Evolutionary conservation across 2,797 vertebrate species (phyloP).

Genomic region (Silurus aristotelis): DNA sequence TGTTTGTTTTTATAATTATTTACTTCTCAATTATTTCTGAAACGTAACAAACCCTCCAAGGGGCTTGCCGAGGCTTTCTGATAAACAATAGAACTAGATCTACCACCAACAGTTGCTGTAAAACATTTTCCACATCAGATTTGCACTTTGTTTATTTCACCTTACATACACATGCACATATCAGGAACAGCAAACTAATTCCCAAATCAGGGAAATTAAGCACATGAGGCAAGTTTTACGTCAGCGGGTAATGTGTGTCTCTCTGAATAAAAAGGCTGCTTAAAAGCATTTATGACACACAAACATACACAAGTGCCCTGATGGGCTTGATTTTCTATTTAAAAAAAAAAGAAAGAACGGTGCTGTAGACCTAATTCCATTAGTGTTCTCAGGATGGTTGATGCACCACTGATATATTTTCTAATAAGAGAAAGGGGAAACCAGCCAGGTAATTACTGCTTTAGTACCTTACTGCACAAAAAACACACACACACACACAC

Average conservation of each 20-base stretch:
- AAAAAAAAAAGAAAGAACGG: slow-evolving; percentile 38
- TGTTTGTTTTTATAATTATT: background rate
- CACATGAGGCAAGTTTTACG: slow-evolving; percentile 27
- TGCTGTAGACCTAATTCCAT: slow-evolving; percentile 57
- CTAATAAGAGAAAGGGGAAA: slow-evolving; percentile 59
- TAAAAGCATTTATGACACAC: slow-evolving; percentile 10
- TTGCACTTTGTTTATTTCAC: slow-evolving; percentile 49
- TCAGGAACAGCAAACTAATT: slow-evolving; percentile 30
- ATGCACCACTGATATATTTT: slow-evolving; percentile 60
- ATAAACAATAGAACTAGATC: slow-evolving; percentile 6
- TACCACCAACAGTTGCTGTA: slow-evolving; percentile 46
- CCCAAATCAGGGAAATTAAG: slow-evolving; percentile 32
- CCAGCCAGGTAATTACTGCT: slow-evolving; percentile 62
- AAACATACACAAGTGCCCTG: slow-evolving; percentile 21
- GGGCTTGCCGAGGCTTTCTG: background rate
- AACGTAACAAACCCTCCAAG: background rate
- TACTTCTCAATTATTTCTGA: background rate
- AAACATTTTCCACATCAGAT: slow-evolving; percentile 50
- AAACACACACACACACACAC: slow-evolving; percentile 26
- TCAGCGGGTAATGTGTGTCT: slow-evolving; percentile 29
- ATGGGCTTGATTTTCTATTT: slow-evolving; percentile 38
- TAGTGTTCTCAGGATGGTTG: slow-evolving; percentile 55
- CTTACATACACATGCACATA: slow-evolving; percentile 1
- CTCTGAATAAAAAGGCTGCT: slow-evolving; percentile 25
- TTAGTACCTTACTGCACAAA: slow-evolving; percentile 47